Conservation (phyloP, 2,888 invertebrate genomes). For the Plagodis pulveraria region DNA sequence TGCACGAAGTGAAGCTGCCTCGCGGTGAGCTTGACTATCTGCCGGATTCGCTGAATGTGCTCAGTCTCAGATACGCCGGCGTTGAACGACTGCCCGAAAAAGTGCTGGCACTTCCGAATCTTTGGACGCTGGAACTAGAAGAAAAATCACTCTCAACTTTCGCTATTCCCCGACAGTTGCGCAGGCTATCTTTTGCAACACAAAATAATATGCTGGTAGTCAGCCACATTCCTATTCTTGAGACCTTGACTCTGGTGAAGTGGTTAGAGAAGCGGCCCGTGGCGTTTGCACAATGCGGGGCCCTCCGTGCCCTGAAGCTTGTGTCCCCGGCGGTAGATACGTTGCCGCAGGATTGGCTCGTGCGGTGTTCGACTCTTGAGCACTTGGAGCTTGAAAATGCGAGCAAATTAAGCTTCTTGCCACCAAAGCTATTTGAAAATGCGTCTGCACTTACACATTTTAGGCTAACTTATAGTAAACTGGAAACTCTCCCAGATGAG, state of each 20-base stretch:
- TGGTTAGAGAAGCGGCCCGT: background rate
- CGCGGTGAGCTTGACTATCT: constrained; percentile 85
- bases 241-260: constrained; percentile 15
- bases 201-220: background rate
- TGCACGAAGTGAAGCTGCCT: constrained; percentile 5
- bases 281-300: constrained; percentile 12
- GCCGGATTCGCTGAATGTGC: constrained; percentile 86
- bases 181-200: constrained; percentile 12
- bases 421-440: background rate
- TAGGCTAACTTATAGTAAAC: constrained; percentile 18
- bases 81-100: constrained; percentile 4
- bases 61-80: constrained; percentile 13
- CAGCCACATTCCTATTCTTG: constrained; percentile 4
- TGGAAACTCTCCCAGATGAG: constrained; percentile 36
- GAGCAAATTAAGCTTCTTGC: background rate
- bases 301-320: constrained; percentile 33
- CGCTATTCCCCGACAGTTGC: constrained; percentile 17
- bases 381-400: background rate
- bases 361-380: constrained; percentile 22
- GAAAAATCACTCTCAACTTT: constrained; percentile 6
- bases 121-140: constrained; percentile 14
- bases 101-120: constrained; percentile 15
- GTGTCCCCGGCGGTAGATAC: constrained; percentile 35
- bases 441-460: constrained; percentile 7
- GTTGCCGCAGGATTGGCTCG: constrained; percentile 20